A percentile compares a stretch with the other conserved stretches of the same genome.
These are phyloP conservation scores for Idris sp. DNA, from an alignment of 1,140 invertebrate genomes.

Conservation along the genomic window DNA sequence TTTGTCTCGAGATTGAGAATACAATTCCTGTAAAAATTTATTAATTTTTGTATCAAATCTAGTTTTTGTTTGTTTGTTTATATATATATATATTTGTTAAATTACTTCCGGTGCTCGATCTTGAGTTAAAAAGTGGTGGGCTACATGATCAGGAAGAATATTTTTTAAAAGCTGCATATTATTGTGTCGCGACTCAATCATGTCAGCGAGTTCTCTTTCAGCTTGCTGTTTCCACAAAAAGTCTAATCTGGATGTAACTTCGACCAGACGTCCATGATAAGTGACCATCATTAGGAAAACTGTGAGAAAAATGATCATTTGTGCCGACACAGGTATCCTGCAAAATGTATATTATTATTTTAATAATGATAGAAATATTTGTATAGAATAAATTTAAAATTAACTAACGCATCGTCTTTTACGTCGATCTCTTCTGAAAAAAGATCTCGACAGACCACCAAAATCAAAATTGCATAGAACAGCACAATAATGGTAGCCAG, in stretches of 20 bases:
- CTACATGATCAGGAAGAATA: slow-evolving; percentile 97
- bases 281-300: slow-evolving; percentile 92
- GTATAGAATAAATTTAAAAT: slow-evolving; percentile 4
- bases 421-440: slow-evolving; percentile 63
- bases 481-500: slow-evolving; percentile 87
- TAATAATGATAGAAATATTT: no score
- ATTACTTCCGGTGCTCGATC: slow-evolving; percentile 84
- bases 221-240: slow-evolving; percentile 97
- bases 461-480: slow-evolving; percentile 84
- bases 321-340: slow-evolving; percentile 83
- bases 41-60: background rate
- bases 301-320: slow-evolving; percentile 88
- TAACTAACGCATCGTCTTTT: slow-evolving; percentile 41
- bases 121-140: slow-evolving; percentile 92
- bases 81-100: no score
- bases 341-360: no score
- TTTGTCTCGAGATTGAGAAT: slow-evolving; percentile 94
- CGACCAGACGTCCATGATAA: slow-evolving; percentile 93
- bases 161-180: slow-evolving; percentile 93
- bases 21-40: slow-evolving; percentile 87
- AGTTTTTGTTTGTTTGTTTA: background rate
- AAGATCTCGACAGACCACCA: slow-evolving; percentile 78
- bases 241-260: slow-evolving; percentile 93
- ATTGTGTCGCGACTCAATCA: slow-evolving; percentile 91
- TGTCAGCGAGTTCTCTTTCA: slow-evolving; percentile 92